A percentile compares a stretch with the other conserved stretches of the same genome.
Conservation (phyloP, 2,888 invertebrate species). For the Pinctada fucata region DNA sequence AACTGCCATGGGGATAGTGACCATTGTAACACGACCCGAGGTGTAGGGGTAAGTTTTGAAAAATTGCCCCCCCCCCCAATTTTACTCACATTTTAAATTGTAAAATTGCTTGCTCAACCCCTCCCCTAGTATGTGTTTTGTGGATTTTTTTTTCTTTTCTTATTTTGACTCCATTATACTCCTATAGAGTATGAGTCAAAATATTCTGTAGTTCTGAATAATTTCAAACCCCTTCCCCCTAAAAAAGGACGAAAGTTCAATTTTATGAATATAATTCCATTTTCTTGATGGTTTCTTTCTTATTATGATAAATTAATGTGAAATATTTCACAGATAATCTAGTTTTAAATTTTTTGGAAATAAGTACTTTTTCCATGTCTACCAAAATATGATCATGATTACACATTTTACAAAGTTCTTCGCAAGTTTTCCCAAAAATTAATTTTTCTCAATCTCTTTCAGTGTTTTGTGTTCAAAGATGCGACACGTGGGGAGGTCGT, state of each 20-base stretch:
- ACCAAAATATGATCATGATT: too few species aligned
- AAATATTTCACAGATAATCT: neutral
- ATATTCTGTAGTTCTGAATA: too few species aligned
- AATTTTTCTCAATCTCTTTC: neutral
- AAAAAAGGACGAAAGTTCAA: too few species aligned
- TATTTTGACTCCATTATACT: too few species aligned
- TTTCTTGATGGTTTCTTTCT: neutral
- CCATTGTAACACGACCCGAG: constrained; percentile 26
- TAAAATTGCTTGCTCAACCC: neutral
- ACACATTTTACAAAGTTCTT: neutral
- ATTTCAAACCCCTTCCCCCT: too few species aligned
- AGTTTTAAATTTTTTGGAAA: too few species aligned
- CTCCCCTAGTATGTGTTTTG: neutral
- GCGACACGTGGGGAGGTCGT: neutral
- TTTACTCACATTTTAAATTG: too few species aligned
- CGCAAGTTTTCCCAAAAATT: neutral
- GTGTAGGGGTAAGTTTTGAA: constrained; percentile 33
- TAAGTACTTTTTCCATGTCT: too few species aligned
- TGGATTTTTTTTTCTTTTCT: neutral
- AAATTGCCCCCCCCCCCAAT: too few species aligned
- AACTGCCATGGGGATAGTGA: constrained; percentile 6
- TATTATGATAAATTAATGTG: neutral
- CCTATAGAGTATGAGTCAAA: too few species aligned
- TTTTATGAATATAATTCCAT: too few species aligned
- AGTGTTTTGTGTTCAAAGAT: constrained; percentile 35